Base-by-base conservation (phyloP, 2,797 vertebrate genomes). In the Rhinophrynus dorsalis region DNA sequence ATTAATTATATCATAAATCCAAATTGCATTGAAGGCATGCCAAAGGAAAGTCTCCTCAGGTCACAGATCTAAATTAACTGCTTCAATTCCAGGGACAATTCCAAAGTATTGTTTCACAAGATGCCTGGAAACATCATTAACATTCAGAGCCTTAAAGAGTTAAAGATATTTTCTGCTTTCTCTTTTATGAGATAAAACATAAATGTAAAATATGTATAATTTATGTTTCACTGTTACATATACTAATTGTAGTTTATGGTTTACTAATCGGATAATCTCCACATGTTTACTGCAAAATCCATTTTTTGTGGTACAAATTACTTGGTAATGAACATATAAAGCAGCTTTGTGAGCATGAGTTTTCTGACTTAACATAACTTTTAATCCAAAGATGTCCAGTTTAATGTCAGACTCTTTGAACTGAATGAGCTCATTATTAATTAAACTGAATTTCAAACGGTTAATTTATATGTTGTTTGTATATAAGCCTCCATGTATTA, bases 231-330 rank as follows among this genome's bases (percentile, higher is more conserved):
- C 20, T 12, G 26, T 54, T 45, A 33, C 13, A 45, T 15, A 18
- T 56, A 10, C 50, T 55, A 56, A 55, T 30, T 54, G 63, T 7
- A 12, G 4, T 55, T 66, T 44, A 56, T 42, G 48, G 48, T 20
- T 54, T 65, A 15, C 12, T 66, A 66, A 45, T 44, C 35, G 38
- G 13, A 15, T 20, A 40, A 45, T 56, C 29, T 6, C 21, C 51
- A 45, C 38, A 32, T 56, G 29, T 44, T 55, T 45, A 40, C 10
- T 17, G 18, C 27, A 2, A 45, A 35, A 18, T 29, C 9, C 44
- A 15, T 24, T 11, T 56, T 55, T 21, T 7, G 24, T 27, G 29
- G 24, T 7, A 55, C 51, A 30, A 10, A 45, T 20, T 56, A 29
- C 9, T 21, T 55, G 29, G 26, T 42, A 32, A 30, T 44, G 50